phyloP scores from a whole-genome alignment of 1,140 invertebrate species.

The Zaprionus vittiger region DNA sequence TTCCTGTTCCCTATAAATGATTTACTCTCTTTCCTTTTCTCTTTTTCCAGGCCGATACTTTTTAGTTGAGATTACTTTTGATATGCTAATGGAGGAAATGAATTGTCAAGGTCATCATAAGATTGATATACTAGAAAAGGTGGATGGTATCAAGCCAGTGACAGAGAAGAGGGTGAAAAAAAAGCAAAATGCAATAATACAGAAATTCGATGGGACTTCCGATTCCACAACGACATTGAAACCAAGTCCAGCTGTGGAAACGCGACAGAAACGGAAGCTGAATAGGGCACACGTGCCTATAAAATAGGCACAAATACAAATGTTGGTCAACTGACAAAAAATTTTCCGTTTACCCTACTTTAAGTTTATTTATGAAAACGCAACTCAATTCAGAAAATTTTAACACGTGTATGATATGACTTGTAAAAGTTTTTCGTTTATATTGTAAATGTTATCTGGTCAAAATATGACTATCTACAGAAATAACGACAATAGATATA shows the following conservation, averaged over 20 bases:
- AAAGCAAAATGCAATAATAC: not conserved
- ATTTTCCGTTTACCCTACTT: slow-evolving; percentile 25
- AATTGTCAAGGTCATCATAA: not conserved
- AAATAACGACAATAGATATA: too few species aligned
- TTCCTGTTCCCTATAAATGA: not conserved
- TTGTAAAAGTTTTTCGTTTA: too few species aligned
- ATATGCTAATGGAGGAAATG: slow-evolving; percentile 38
- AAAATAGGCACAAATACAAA: slow-evolving; percentile 7
- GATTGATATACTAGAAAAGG: not conserved
- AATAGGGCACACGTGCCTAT: slow-evolving; percentile 13
- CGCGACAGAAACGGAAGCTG: slow-evolving; percentile 11
- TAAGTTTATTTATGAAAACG: not conserved
- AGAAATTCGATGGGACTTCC: too few species aligned
- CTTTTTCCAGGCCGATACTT: slow-evolving; percentile 49
- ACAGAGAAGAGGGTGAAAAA: slow-evolving; percentile 25
- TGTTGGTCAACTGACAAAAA: slow-evolving; percentile 5
- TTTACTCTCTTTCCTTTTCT: not conserved
- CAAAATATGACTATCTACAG: too few species aligned
- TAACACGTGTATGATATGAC: too few species aligned
- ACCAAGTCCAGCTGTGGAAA: not conserved
- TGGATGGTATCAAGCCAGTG: slow-evolving; percentile 15
- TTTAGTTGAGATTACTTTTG: slow-evolving; percentile 53
- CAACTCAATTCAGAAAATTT: too few species aligned
- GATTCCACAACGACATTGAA: slow-evolving; percentile 36
- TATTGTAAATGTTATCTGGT: too few species aligned